Conservation (phyloP, 1,140 invertebrate species). For the Caenorhabditis inopinata region DNA sequence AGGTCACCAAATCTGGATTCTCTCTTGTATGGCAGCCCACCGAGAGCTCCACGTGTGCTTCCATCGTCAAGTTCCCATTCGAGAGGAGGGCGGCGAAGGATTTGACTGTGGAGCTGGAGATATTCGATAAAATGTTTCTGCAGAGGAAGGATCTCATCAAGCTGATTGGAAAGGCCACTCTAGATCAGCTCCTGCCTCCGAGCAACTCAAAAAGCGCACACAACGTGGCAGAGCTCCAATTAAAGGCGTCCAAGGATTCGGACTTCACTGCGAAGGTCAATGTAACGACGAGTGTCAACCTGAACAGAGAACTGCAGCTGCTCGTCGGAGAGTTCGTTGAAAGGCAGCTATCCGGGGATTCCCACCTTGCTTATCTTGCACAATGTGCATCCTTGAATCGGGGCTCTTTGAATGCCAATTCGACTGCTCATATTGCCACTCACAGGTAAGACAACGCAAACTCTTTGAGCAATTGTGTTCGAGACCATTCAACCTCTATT, state of each 20-base stretch:
- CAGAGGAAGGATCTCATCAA: conserved; percentile 50
- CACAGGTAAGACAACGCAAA: conserved; percentile 42
- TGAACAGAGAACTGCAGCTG: conserved; percentile 50
- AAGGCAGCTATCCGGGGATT: conserved; percentile 27
- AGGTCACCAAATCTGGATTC: conserved; percentile 63
- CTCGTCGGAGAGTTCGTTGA: conserved; percentile 49
- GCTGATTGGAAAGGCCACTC: conserved; percentile 43
- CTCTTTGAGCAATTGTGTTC: too few relatives aligned
- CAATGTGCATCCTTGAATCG: conserved; percentile 50
- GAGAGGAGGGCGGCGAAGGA: conserved; percentile 53
- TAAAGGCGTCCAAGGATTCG: conserved; percentile 44
- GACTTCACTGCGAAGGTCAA: conserved; percentile 46
- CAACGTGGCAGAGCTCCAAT: conserved; percentile 47
- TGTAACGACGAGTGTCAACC: conserved; percentile 50
- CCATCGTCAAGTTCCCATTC: conserved; percentile 66
- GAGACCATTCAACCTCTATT: too few relatives aligned
- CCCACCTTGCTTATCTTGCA: conserved; percentile 41
- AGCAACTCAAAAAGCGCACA: conserved; percentile 50
- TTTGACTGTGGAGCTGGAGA: conserved; percentile 45
- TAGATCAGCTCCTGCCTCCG: conserved; percentile 50
- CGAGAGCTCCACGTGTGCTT: conserved; percentile 52
- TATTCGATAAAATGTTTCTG: conserved; percentile 52
- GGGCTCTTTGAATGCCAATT: conserved; percentile 33
- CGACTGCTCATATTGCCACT: conserved; percentile 45
- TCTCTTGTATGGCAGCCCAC: conserved; percentile 66